Evolutionary conservation across 2,888 invertebrate genomes (phyloP).

Genomic region (Diachrysia chrysitis): DNA sequence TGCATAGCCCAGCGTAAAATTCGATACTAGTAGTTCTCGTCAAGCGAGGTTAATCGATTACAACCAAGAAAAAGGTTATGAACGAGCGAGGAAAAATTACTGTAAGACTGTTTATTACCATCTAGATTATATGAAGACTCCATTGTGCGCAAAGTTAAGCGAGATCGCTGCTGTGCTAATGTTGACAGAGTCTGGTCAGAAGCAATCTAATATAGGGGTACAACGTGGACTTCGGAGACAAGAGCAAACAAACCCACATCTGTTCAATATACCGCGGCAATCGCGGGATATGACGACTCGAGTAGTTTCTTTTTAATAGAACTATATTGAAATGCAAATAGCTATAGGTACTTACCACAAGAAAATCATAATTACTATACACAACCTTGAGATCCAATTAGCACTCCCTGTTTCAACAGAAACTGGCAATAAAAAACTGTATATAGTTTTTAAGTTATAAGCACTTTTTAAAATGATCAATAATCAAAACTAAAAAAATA

Average conservation of each 20-base stretch:
- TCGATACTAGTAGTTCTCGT: constrained; percentile 49
- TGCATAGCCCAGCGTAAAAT: constrained; percentile 49
- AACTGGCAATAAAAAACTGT: too few relatives aligned
- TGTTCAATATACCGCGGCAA: constrained; percentile 58
- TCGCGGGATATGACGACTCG: constrained; percentile 15
- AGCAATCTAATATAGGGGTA: constrained; percentile 64
- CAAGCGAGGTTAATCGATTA: constrained; percentile 59
- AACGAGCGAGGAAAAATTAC: constrained; percentile 39
- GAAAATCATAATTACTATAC: too few relatives aligned
- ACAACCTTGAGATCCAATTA: too few relatives aligned
- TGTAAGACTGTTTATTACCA: constrained; percentile 44
- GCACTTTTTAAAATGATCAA: too few relatives aligned
- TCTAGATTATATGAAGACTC: constrained; percentile 43
- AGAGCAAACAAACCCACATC: constrained; percentile 64
- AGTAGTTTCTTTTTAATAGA: constrained; percentile 28
- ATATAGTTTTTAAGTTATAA: too few relatives aligned
- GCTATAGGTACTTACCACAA: too few relatives aligned
- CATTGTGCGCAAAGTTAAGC: constrained; percentile 46
- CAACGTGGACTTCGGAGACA: constrained; percentile 54
- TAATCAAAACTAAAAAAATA: too few relatives aligned
- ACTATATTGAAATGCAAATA: neutral
- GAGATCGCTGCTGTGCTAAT: constrained; percentile 58
- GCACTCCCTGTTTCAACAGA: too few relatives aligned
- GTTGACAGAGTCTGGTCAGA: constrained; percentile 65
- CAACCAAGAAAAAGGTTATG: constrained; percentile 49